Evolutionary conservation across 2,797 vertebrate genomes (phyloP), one percentile per base, ranked within the genome.

Genomic region (Molossus molossus): DNA sequence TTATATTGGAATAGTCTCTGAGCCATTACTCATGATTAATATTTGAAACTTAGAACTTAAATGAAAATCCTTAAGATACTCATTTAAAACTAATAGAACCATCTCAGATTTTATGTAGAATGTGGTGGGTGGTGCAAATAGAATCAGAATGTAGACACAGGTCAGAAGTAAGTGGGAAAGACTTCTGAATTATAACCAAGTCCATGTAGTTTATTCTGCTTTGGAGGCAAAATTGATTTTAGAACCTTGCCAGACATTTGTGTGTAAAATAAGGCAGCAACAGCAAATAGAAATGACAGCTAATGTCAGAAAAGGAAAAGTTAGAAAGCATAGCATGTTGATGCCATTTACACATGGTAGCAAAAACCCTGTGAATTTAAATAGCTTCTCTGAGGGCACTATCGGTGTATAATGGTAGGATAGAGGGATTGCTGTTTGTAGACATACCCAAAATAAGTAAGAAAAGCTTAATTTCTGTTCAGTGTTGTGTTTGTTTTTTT

Each of bases 1-100:
- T 96, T 94, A 80, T 85, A 80, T 82, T 86, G 69, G 83, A 91
- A 65, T 91, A 48, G 64, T 84, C 70, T 94, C 96, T 88, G 86
- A 97, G 65, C 37, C 76, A 55, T 88, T 94, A 62, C 53, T 95
- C 80, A 50, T 94, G 94, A 94, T 96, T 96, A 97, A 91, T 95
- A 94, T 93, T 95, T 95, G 96, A 94, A 94, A 94, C 48, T 60
- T 84, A 94, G 87, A 81, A 80, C 84, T 95, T 94, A 95, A 93
- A 58, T 95, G 53, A 97, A 96, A 96, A 88, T 94, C 87, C 85
- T 94, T 90, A 94, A 84, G 91, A 88, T 93, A 83, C 23, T 88
- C 67, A 64, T 93, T 96, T 97, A 94, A 95, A 93, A 95, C 67
- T 89, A 92, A 77, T 73, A 91, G 96, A 94, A 87, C 64, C 65